A percentile compares a stretch with the other conserved stretches of the same genome.
These are phyloP conservation scores for Hozukius guyotensis DNA, from an alignment of 2,797 vertebrate genomes.

Conservation along the genomic window DNA sequence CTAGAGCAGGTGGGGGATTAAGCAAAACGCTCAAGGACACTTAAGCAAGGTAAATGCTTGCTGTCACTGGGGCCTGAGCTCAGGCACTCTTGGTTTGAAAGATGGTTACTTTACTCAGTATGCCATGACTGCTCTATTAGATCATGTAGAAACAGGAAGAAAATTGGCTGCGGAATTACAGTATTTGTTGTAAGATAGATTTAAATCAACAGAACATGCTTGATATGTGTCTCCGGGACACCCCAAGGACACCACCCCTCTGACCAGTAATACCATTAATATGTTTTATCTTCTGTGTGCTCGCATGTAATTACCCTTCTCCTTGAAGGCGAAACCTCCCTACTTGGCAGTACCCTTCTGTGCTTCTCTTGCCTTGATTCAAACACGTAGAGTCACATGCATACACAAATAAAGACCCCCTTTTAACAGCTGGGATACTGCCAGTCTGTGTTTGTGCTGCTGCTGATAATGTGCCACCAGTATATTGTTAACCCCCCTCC, in stretches of 20 bases:
- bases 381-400: constrained; percentile 36
- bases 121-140: constrained; percentile 40
- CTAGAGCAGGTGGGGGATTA: constrained; percentile 60
- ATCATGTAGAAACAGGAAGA: constrained; percentile 25
- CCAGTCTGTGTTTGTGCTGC: constrained; percentile 72
- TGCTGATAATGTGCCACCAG: constrained; percentile 70
- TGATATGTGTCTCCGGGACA: constrained; percentile 57
- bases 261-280: constrained; percentile 73
- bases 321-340: constrained; percentile 54
- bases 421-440: constrained; percentile 67
- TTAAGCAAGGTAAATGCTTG: constrained; percentile 59
- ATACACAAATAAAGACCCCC: constrained; percentile 57
- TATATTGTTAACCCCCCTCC: constrained; percentile 27
- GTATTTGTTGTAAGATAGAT: constrained; percentile 43
- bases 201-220: constrained; percentile 48
- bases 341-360: constrained; percentile 55
- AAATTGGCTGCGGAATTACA: background rate
- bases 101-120: constrained; percentile 37
- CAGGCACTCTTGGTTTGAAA: constrained; percentile 42
- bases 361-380: constrained; percentile 52
- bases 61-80: constrained; percentile 51
- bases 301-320: constrained; percentile 71
- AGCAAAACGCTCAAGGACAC: constrained; percentile 66
- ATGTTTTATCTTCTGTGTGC: constrained; percentile 62
- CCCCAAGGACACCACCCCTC: constrained; percentile 58